Evolutionary conservation across 1,140 invertebrate genomes (phyloP).

Genomic region (Heterodera schachtii): DNA sequence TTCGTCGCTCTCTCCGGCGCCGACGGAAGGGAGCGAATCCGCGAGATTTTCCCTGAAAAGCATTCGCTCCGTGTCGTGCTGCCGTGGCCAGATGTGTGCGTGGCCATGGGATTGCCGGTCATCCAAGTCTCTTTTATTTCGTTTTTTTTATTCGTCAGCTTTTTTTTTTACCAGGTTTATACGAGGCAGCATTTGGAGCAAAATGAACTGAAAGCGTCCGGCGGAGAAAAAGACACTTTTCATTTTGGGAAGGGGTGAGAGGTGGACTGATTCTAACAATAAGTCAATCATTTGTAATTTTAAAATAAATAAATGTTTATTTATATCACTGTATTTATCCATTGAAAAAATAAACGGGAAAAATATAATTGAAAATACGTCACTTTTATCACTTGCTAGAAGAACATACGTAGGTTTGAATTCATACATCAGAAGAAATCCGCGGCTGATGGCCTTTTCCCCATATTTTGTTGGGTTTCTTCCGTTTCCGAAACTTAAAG

Average conservation of each 20-base stretch:
- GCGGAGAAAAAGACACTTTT: neutral
- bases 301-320: too few species aligned
- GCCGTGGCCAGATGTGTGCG: slow-evolving; percentile 35
- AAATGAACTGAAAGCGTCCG: neutral
- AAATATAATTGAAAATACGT: too few species aligned
- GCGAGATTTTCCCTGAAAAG: slow-evolving; percentile 18
- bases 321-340: too few species aligned
- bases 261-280: too few species aligned
- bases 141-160: neutral
- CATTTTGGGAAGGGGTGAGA: neutral
- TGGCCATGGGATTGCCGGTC: slow-evolving; percentile 49
- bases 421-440: slow-evolving; percentile 33
- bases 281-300: too few species aligned
- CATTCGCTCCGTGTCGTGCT: slow-evolving; percentile 38
- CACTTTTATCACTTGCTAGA: too few species aligned
- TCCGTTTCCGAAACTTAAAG: neutral
- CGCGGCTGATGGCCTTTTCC: slow-evolving; percentile 14
- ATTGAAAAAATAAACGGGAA: too few species aligned
- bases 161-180: slow-evolving; percentile 37
- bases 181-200: slow-evolving; percentile 29
- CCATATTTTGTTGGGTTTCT: neutral
- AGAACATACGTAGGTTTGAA: too few species aligned
- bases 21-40: slow-evolving; percentile 37
- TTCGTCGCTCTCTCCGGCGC: slow-evolving; percentile 51
- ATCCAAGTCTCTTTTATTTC: slow-evolving; percentile 48